phyloP scores from a whole-genome alignment of 2,888 invertebrate genomes.

The Lottia gigantea region DNA sequence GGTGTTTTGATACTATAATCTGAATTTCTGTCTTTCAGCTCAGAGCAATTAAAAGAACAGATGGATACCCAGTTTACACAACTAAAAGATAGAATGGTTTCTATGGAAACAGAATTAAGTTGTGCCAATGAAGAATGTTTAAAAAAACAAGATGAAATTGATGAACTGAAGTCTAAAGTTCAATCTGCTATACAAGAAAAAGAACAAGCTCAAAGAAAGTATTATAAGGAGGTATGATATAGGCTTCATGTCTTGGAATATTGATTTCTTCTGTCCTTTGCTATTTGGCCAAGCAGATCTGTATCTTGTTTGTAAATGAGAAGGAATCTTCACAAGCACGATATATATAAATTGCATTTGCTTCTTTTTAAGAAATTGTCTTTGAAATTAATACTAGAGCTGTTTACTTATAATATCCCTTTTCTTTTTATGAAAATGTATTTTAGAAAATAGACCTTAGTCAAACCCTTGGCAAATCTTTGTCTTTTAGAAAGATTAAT shows the following conservation, averaged over 20 bases:
- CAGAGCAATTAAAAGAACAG: slow-evolving; percentile 50
- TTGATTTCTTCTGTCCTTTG: no score
- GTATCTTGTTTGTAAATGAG: no score
- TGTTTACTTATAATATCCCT: no score
- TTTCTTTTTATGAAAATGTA: no score
- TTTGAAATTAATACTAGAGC: no score
- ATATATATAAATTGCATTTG: no score
- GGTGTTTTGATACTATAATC: no score
- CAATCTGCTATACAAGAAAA: slow-evolving; percentile 54
- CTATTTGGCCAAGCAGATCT: no score
- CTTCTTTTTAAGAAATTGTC: no score
- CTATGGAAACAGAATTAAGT: slow-evolving; percentile 58
- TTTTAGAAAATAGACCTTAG: no score
- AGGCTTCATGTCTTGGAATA: not conserved
- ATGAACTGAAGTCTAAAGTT: slow-evolving; percentile 56
- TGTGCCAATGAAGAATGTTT: slow-evolving; percentile 55
- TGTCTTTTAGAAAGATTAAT: not conserved
- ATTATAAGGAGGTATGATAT: slow-evolving; percentile 57
- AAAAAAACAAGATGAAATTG: slow-evolving; percentile 49
- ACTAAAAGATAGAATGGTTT: slow-evolving; percentile 51
- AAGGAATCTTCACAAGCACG: no score
- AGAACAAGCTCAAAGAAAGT: slow-evolving; percentile 59
- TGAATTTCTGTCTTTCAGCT: slow-evolving; percentile 31
- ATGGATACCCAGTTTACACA: slow-evolving; percentile 48
- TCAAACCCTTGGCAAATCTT: no score